A percentile compares a stretch with the other conserved stretches of the same genome.
Conservation (phyloP, 92 coral and sea anemone genomes). For the Epizoanthus stellaris region DNA sequence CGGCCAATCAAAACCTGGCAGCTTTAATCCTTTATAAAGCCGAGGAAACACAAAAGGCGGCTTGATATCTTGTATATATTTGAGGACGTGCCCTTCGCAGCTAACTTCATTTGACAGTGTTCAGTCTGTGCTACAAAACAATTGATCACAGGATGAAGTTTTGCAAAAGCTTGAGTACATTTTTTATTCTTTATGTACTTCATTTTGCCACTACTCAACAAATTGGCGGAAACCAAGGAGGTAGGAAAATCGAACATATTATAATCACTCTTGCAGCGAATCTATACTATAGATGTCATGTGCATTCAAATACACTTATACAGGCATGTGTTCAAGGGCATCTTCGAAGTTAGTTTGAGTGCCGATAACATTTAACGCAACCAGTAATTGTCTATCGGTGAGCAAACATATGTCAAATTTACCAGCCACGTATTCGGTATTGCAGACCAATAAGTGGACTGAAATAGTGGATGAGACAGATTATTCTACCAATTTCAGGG, state of each 20-base stretch:
- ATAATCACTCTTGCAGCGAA: background rate
- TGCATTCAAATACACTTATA: background rate
- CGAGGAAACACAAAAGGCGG: constrained; percentile 10
- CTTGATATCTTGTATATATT: background rate
- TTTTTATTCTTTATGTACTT: background rate
- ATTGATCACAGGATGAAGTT: background rate
- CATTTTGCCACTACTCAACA: background rate
- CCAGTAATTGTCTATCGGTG: no score
- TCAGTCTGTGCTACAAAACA: background rate
- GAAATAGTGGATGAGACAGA: no score
- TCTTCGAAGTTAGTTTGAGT: no score
- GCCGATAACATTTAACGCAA: no score
- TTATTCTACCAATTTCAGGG: no score
- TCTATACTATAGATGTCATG: no score
- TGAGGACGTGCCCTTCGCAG: background rate
- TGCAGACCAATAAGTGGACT: no score
- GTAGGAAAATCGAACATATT: background rate
- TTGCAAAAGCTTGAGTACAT: background rate
- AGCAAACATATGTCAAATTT: no score
- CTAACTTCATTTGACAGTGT: background rate
- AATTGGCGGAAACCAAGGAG: background rate
- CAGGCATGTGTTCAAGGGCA: background rate
- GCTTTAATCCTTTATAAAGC: background rate
- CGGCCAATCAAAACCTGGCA: constrained; percentile 6
- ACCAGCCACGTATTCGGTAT: no score